Base-by-base conservation (phyloP, 2,797 vertebrate genomes). In the Mionectes olivaceus region DNA sequence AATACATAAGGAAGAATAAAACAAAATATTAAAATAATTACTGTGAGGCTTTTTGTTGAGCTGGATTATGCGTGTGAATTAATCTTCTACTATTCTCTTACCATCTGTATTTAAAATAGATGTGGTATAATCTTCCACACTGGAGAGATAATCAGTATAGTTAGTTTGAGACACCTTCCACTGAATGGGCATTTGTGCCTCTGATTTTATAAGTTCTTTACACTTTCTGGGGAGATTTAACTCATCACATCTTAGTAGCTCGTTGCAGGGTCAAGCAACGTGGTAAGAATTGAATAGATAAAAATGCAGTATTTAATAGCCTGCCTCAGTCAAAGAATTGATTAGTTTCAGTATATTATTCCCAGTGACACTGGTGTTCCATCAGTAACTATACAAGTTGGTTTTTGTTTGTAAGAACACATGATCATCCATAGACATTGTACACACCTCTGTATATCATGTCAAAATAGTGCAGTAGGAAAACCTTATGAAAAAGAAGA, bases 31-130 rank as follows among this genome's bases (percentile, higher is more conserved):
- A 68, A 68, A 87, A 56, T 87, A 83, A 82, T 39, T 83, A 63
- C 41, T 43, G 3, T 87, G 46, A 79, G 27, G n/a, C 37, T 84
- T 85, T 95, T 70, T 56, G 46, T 81, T 89, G 75, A 89, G 30
- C 56, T 94, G 61, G 61, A 90, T 96, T 90, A 79, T 68, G 56
- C 73, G 28, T 65, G 37, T 60, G 43, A 75, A 90, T 93, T 75
- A 83, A 93, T 74, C 55, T 87, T 89, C 56, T 56, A 41, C 43
- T 73, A 11, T 82, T 87, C 59, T 75, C 17, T 93, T 57, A 68
- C 37, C 44, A 49, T 69, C 39, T 60, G 33, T 84, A 75, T 82
- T 89, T 91, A 57, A 87, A 93, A 78, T 63, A 90, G 59, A 71
- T 64, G 47, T 77, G 64, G 46, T 67, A 49, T 86, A 65, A 79